A percentile compares a stretch with the other conserved stretches of the same genome.
Conservation (phyloP, 92 coral and sea anemone species). For the Diadumene lineata region DNA sequence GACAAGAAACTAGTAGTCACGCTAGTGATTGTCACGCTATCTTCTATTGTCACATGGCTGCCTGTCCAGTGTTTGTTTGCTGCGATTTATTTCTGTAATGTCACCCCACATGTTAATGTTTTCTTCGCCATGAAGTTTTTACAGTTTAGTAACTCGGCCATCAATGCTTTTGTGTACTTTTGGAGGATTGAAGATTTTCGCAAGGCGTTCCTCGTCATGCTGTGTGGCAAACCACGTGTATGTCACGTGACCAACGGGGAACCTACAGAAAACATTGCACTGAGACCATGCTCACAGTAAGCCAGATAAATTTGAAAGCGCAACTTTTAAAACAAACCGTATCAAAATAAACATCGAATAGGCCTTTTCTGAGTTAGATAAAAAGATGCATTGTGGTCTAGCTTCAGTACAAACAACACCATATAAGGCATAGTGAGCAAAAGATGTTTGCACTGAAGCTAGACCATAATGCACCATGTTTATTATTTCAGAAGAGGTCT, state of each 20-base stretch:
- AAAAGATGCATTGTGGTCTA: too few species aligned
- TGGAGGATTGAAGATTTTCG: conserved; percentile 21
- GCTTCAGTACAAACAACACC: too few species aligned
- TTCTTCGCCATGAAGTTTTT: conserved; percentile 27
- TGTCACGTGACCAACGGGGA: background rate
- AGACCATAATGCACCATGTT: too few species aligned
- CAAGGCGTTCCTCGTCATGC: conserved; percentile 19
- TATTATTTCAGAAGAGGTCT: too few species aligned
- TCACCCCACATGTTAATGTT: conserved; percentile 5
- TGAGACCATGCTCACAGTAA: background rate
- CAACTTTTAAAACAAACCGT: too few species aligned
- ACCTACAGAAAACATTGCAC: background rate
- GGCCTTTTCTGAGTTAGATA: too few species aligned
- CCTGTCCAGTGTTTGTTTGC: conserved; percentile 5
- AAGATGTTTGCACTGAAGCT: too few species aligned
- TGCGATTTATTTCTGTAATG: conserved; percentile 3
- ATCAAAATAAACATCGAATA: too few species aligned
- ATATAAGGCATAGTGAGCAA: too few species aligned
- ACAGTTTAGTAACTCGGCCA: conserved; percentile 22
- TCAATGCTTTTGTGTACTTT: conserved; percentile 20
- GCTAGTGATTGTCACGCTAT: conserved; percentile 29
- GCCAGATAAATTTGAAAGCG: too few species aligned
- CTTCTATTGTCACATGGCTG: conserved; percentile 29
- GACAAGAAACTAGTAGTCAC: conserved; percentile 24
- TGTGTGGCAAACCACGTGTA: conserved; percentile 3